phyloP scores from a whole-genome alignment of 2,797 vertebrate species.

The Mustela erminea region DNA sequence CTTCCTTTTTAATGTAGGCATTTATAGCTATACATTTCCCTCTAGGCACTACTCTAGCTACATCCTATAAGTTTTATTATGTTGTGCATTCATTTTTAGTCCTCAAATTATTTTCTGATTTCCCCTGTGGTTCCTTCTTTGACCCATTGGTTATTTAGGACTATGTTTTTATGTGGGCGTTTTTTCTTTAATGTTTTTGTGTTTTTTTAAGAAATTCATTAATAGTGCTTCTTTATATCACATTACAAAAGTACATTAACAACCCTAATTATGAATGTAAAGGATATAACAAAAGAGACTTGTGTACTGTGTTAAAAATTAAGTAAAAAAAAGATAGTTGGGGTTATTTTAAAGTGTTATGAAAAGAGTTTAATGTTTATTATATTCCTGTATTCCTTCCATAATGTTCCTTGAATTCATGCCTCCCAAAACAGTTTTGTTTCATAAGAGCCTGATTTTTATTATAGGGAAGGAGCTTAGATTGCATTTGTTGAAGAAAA shows the following conservation, averaged over 20 bases:
- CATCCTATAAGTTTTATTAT: background rate
- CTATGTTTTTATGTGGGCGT: background rate
- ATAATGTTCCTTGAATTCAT: background rate
- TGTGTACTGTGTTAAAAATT: background rate
- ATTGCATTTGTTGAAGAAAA: background rate
- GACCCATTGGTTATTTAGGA: background rate
- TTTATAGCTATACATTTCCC: background rate
- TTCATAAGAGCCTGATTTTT: constrained; percentile 33
- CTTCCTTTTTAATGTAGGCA: background rate
- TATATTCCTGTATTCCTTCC: constrained; percentile 9
- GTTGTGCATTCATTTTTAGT: background rate
- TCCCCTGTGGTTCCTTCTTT: background rate
- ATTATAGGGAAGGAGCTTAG: background rate
- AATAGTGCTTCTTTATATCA: background rate
- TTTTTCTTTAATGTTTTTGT: no score
- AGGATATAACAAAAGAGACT: background rate
- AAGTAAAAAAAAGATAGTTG: constrained; percentile 7
- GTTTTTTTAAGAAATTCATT: no score
- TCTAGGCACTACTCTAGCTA: background rate
- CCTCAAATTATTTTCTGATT: no score
- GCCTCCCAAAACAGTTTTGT: background rate
- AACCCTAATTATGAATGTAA: constrained; percentile 18
- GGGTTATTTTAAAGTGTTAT: background rate
- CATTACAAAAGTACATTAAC: background rate
- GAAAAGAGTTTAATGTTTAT: background rate